Evolutionary conservation across 2,888 invertebrate species (phyloP).

Genomic region (Mechanitis messenoides): DNA sequence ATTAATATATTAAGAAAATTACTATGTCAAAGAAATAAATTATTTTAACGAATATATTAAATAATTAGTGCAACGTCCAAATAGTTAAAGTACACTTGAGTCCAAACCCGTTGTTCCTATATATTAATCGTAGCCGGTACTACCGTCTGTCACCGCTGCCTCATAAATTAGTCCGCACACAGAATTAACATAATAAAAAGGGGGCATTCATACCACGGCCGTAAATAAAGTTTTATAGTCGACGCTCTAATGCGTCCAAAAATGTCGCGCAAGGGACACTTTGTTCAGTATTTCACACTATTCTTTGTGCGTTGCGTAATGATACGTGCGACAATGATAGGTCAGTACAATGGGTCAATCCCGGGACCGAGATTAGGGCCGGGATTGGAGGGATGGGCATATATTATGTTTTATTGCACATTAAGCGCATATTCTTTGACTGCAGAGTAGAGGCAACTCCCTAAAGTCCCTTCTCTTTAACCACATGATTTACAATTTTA

Average conservation of each 20-base stretch:
- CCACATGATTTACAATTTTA: no score
- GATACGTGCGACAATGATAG: constrained; percentile 12
- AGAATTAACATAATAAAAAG: constrained; percentile 73
- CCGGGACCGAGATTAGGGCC: constrained; percentile 12
- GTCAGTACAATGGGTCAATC: constrained; percentile 18
- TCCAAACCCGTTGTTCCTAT: constrained; percentile 16
- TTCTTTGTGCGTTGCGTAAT: constrained; percentile 22
- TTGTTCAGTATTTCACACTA: constrained; percentile 27
- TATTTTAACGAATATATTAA: no score
- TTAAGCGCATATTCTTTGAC: constrained; percentile 17
- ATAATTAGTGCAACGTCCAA: no score
- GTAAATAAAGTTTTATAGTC: constrained; percentile 71
- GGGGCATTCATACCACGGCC: constrained; percentile 60
- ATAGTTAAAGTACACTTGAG: constrained; percentile 5
- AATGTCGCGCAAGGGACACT: constrained; percentile 44
- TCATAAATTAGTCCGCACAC: constrained; percentile 60
- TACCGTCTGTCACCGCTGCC: constrained; percentile 31
- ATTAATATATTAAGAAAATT: no score
- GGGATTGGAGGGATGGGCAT: constrained; percentile 12
- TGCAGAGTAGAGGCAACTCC: not conserved
- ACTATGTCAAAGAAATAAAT: no score
- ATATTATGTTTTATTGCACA: constrained; percentile 21
- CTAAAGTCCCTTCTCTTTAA: not conserved
- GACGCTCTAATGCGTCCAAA: constrained; percentile 67
- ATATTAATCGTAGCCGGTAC: constrained; percentile 24